These are phyloP conservation scores for Ctenodactylus gundi DNA, from an alignment of 2,113 vertebrate species.

Conservation along the genomic window DNA sequence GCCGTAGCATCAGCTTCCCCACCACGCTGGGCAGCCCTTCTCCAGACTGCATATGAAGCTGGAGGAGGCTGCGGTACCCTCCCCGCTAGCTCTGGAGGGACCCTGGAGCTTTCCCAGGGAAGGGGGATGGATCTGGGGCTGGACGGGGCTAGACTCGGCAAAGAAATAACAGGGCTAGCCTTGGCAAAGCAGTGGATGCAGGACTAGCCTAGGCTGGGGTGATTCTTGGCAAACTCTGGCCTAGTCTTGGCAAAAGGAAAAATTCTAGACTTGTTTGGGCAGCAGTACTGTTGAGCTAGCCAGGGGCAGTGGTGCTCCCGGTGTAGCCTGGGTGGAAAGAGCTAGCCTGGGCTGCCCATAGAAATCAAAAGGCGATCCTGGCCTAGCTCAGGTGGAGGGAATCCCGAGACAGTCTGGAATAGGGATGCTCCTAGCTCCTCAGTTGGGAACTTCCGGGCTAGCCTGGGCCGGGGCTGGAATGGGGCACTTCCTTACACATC, in stretches of 20 bases:
- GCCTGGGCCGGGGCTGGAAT: background rate
- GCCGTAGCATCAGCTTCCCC: rapidly evolving
- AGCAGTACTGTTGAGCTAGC: background rate
- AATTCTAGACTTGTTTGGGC: background rate
- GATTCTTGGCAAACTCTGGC: background rate
- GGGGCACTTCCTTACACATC: conserved; percentile 82
- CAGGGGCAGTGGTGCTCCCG: no score
- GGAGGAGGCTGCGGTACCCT: background rate
- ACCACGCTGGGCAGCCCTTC: background rate
- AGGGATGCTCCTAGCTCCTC: background rate
- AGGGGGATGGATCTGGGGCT: background rate
- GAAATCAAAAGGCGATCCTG: no score
- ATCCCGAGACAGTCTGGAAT: background rate
- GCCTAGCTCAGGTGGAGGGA: background rate
- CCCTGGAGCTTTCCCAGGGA: background rate
- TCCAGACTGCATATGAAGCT: background rate
- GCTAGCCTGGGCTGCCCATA: no score
- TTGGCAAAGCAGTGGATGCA: background rate
- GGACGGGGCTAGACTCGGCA: background rate
- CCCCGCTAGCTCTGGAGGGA: background rate
- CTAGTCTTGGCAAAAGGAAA: background rate
- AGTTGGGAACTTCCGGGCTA: background rate
- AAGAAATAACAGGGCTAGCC: background rate
- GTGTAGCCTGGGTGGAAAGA: no score
- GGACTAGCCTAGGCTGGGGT: background rate